Evolutionary conservation across 2,888 invertebrate genomes (phyloP), one percentile per base, ranked within the genome.

Genomic region (Chouioia cunea): DNA sequence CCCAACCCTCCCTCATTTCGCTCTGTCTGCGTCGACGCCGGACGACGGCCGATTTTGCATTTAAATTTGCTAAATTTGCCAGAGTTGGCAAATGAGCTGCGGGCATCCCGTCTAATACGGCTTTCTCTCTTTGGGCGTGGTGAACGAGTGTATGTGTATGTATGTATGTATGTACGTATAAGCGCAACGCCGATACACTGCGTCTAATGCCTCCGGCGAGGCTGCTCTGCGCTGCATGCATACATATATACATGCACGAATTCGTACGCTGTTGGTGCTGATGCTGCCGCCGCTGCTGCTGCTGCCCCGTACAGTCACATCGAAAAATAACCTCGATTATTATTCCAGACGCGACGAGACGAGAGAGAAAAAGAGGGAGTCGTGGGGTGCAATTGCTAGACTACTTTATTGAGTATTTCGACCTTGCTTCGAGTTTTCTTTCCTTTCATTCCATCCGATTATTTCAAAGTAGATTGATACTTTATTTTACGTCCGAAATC

Each of bases 31-130:
- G n/a, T 62, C 60, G 44, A 53, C 36, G 54, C 63, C 20, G 53
- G 18, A 20, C 77, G 76, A 76, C 77, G 77, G 79, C 80, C 83
- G 83, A 83, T 83, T 83, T 83, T 83, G 83, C 83, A 83, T 83
- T 83, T 83, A 83, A 83, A 83, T 83, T 83, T 83, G 81, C 81
- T 82, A 83, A 83, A 83, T 83, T 83, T 83, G 78, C 82, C 83
- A 79, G 81, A 83, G 83, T 83, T 83, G 81, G 83, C 83, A 83
- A 83, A 83, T 83, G 83, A 83, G 83, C 83, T 83, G 82, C 79
- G 81, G 82, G 80, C 78, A 78, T 79, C 76, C 79, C 80, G 80
- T 82, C 82, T 82, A 81, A 83, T 82, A 82, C 81, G 77, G 20
- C 58, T 36, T 36, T 36, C 36, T 36, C 36, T 36, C 36, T 36